Conservation (phyloP, 1,140 invertebrate genomes). For the Aphelenchoides fujianensis region DNA sequence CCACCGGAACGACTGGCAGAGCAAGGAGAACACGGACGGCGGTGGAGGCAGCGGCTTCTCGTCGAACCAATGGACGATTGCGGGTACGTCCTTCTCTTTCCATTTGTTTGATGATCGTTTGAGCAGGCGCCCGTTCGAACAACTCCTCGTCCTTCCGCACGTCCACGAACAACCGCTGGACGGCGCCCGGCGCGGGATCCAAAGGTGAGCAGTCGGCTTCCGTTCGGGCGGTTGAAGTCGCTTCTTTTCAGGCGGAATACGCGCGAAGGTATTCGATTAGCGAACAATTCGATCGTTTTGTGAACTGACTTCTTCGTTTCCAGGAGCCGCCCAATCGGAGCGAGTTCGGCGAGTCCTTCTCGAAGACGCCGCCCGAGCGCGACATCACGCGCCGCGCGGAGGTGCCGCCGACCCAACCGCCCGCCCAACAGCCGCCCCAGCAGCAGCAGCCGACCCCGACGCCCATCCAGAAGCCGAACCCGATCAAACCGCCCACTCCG, state of each 20-base stretch:
- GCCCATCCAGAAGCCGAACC: background rate
- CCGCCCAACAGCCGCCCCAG: background rate
- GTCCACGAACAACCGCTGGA: conserved; percentile 4
- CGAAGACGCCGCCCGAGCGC: background rate
- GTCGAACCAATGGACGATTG: conserved; percentile 30
- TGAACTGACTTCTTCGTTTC: conserved; percentile 7
- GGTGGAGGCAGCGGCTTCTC: no score
- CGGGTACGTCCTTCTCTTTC: conserved; percentile 16
- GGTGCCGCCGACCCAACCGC: background rate
- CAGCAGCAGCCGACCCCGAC: background rate
- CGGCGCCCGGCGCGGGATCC: background rate
- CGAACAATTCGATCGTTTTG: no score
- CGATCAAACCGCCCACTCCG: background rate
- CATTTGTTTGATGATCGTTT: conserved; percentile 11
- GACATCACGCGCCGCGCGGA: background rate
- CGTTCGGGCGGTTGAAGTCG: background rate
- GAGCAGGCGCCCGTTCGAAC: conserved; percentile 9
- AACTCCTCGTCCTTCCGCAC: conserved; percentile 13
- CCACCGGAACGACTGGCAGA: conserved; percentile 33
- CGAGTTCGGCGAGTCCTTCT: background rate
- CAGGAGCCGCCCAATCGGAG: conserved; percentile 11
- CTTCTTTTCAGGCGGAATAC: background rate
- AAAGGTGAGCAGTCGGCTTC: background rate
- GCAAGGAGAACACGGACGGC: conserved; percentile 11
- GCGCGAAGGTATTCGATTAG: background rate